Evolutionary conservation across 1,140 invertebrate genomes (phyloP), one percentile per base, ranked within the genome.

Genomic region (Phocides pigmalion): DNA sequence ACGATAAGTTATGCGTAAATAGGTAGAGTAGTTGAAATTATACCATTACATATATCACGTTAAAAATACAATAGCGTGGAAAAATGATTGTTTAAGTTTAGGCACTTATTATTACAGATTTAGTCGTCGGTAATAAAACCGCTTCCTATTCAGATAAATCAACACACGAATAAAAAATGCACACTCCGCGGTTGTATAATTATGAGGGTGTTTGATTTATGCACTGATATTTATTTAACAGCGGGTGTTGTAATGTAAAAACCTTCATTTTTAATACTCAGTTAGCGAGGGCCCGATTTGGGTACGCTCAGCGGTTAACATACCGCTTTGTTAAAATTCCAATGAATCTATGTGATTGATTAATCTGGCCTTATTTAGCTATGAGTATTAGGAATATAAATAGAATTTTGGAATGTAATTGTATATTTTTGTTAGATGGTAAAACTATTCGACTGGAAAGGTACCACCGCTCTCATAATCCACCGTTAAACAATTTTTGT

Each of bases 161-260:
- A 75, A 79, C 73, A 76, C 65, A 70, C 67, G 72, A 81, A 82
- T 82, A 78, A 79, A 76, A 56, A 77, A 76, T 61, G 68, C 68
- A 72, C 62, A 61, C 56, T 56, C 49, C 63, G 64, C 61, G 63
- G 54, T 65, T 72, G 66, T 75, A 69, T 80, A 80, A 82, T 84
- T 81, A 81, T 68, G 68, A 72, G 68, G 66, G 73, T 72, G 68
- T 75, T 74, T 82, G 79, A 85, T 83, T 83, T 82, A 85, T 85
- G 64, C 47, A 49, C 58, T 47, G 70, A 66, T 72, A 73, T 79
- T 79, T 74, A 69, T 74, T 72, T 74, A 67, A 50, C 66, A 51
- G 66, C 71, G 65, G 62, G 62, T 64, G 61, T 62, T 62, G 58
- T 68, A 41, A 59, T 68, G 65, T 46, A 54, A 62, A 62, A 47